Evolutionary conservation across 1,140 invertebrate species (phyloP).

Genomic region (Drosophila bipectinata): DNA sequence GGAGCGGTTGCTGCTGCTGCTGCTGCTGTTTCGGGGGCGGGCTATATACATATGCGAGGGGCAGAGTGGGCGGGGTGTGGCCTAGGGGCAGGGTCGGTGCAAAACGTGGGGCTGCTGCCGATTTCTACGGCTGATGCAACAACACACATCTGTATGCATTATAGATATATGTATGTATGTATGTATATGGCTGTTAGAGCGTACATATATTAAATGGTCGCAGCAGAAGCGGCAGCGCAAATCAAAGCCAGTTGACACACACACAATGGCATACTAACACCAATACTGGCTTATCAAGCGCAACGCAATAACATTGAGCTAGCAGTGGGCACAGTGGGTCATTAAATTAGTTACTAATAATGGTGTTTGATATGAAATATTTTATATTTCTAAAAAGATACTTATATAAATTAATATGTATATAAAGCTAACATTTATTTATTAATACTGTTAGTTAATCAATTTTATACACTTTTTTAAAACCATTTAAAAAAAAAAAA

Average conservation of each 20-base stretch:
- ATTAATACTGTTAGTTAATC: no score
- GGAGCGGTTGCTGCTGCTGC: slow-evolving; percentile 47
- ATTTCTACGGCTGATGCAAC: slow-evolving; percentile 81
- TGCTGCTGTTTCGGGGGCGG: slow-evolving; percentile 14
- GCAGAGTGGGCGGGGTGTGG: slow-evolving; percentile 3
- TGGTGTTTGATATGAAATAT: no score
- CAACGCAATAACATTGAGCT: slow-evolving; percentile 63
- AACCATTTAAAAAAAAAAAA: no score
- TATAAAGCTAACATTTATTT: no score
- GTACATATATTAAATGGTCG: slow-evolving; percentile 28
- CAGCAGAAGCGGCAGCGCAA: slow-evolving; percentile 53
- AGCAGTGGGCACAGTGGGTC: slow-evolving; percentile 49
- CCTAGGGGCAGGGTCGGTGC: slow-evolving; percentile 61
- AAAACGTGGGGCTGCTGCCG: slow-evolving; percentile 70
- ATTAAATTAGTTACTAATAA: neutral
- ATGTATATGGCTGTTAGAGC: neutral
- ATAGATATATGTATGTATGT: slow-evolving; percentile 11
- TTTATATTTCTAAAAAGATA: no score
- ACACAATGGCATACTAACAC: slow-evolving; percentile 53
- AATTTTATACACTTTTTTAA: no score
- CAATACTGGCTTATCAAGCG: slow-evolving; percentile 66
- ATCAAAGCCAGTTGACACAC: slow-evolving; percentile 79
- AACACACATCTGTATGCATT: slow-evolving; percentile 53
- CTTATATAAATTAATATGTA: no score
- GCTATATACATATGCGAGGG: neutral